Percentiles rank a stretch among this genome's conserved stretches.
phyloP scores from a whole-genome alignment of 2,113 vertebrate genomes.

The Coreoperca whiteheadi region DNA sequence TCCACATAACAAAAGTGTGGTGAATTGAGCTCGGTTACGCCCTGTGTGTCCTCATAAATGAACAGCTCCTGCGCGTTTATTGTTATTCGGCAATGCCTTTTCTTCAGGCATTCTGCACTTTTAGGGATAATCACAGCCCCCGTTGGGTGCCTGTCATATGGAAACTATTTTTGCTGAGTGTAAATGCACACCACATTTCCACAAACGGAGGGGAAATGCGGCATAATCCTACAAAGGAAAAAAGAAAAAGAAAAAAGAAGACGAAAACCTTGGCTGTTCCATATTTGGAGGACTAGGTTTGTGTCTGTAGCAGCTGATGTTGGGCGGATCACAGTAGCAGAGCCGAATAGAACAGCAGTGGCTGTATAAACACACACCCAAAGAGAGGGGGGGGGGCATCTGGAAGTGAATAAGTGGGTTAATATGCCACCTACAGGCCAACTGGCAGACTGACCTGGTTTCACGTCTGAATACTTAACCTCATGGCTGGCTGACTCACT shows the following conservation, averaged over 20 bases:
- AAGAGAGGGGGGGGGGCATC: neutral
- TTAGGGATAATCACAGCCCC: conserved; percentile 14
- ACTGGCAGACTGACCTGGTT: conserved; percentile 48
- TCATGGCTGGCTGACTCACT: conserved; percentile 27
- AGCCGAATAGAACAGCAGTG: conserved; percentile 10
- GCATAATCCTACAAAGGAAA: neutral
- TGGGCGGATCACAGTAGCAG: conserved; percentile 20
- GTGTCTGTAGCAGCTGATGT: conserved; percentile 37
- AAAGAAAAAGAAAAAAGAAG: too few species aligned
- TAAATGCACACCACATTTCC: conserved; percentile 12
- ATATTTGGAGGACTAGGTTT: neutral
- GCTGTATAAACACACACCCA: conserved; percentile 4
- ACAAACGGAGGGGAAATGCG: neutral
- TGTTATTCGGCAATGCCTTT: neutral
- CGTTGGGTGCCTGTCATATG: conserved; percentile 32
- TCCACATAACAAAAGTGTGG: neutral
- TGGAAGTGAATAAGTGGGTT: conserved; percentile 58
- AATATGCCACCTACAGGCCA: conserved; percentile 80
- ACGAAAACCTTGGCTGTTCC: neutral
- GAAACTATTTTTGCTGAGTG: conserved; percentile 27
- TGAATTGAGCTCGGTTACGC: neutral
- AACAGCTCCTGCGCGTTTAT: neutral
- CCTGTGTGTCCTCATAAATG: conserved; percentile 13
- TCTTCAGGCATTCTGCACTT: neutral
- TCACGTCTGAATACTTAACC: neutral